Base-by-base conservation (phyloP, 1,140 invertebrate species). In the Thereuonema tuberculata region DNA sequence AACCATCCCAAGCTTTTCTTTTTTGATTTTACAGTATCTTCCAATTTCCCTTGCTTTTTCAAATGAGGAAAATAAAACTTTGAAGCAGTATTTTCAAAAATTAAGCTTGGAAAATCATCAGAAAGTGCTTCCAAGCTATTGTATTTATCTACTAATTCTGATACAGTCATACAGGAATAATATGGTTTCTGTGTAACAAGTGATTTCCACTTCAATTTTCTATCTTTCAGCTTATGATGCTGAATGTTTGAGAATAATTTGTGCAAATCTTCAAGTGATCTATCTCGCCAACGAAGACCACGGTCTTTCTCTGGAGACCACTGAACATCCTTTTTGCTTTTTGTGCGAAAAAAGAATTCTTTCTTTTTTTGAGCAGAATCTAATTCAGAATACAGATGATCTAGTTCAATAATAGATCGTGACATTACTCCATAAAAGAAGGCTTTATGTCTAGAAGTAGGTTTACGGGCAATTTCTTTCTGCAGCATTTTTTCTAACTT, bases 381-480 rank as follows among this genome's bases (percentile, higher is more conserved):
- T 1, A 94, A 73, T 72, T 92, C 88, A 47, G 76, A 76, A 64
- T 90, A 86, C 25, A 95, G 72, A 59, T 78, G 76, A 61, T 84
- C 80, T 49, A 94, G 72, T 70, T 94, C 91, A 92, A 75, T 91
- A 87, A 64, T 89, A 84, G 25, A 90, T 82, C 66, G 87, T 83
- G 53, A 55, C 3, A 14, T 25, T 3, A 9, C 12, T 14, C 5
- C 3, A 55, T 26, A 29, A 67, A 69, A 66, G 69, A 87, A 84
- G 66, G 83, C 80, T 70, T 77, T 83, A 66, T 81, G 72, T 66
- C 84, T 76, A 23, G 66, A 65, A 12, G 67, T 48, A 1, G 83
- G 82, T 55, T 82, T 78, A 31, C 88, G 73, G 66, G 87, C 85
- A 60, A 75, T 77, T 1, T 75, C 79, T n/a, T n/a, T n/a, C 0